These are phyloP conservation scores for Balaeniceps rex DNA, from an alignment of 2,113 vertebrate species.

Conservation along the genomic window DNA sequence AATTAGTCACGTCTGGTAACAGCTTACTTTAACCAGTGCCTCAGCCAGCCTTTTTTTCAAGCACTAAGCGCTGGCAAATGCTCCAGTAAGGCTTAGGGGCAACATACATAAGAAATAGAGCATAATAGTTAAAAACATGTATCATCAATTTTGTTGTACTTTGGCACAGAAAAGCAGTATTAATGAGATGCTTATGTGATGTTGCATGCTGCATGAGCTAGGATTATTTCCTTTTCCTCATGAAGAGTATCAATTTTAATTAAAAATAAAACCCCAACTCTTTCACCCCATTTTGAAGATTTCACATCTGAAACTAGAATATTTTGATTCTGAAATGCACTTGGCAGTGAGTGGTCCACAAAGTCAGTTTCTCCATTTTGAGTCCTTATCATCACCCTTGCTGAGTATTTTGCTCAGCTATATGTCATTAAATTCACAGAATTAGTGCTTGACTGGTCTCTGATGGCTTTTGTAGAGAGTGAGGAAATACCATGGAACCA, in stretches of 20 bases:
- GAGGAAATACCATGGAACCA: not conserved
- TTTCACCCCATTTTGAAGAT: not conserved
- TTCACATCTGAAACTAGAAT: not conserved
- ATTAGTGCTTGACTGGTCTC: not conserved
- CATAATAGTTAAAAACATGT: not conserved
- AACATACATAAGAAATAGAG: not conserved
- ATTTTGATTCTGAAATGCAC: conserved; percentile 7
- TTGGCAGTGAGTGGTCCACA: not conserved
- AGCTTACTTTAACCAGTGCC: not conserved
- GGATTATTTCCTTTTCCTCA: not conserved
- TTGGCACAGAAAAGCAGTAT: not conserved
- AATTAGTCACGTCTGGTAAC: not conserved
- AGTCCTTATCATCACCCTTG: not conserved
- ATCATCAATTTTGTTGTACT: not conserved
- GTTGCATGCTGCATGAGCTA: not conserved
- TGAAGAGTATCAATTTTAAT: not conserved
- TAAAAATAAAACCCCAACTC: not conserved
- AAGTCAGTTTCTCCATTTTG: not conserved
- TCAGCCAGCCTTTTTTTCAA: not conserved
- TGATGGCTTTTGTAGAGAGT: not conserved
- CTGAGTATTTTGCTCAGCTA: not conserved
- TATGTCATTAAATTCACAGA: not conserved
- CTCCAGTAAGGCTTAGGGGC: not conserved
- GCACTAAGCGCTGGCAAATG: not conserved
- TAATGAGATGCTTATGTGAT: not conserved